A percentile compares a stretch with the other conserved stretches of the same genome.
Evolutionary conservation across 1,140 invertebrate species (phyloP).

Genomic region (Eurosta solidaginis): DNA sequence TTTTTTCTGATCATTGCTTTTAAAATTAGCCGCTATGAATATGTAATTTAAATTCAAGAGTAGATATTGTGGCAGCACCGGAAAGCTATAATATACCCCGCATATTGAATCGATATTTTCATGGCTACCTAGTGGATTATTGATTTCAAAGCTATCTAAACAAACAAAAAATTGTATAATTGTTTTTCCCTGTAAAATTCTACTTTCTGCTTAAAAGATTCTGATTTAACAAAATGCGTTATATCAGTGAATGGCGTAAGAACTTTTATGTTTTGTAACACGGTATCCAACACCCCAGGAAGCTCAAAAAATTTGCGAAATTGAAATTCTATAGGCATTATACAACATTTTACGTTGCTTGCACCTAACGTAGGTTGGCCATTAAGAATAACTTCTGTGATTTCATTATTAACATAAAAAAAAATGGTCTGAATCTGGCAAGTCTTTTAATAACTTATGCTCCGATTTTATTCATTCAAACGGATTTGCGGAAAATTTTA

Average conservation of each 20-base stretch:
- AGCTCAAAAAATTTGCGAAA: slow-evolving; percentile 7
- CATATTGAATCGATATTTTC: neutral
- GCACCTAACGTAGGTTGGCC: neutral
- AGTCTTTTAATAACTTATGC: no score
- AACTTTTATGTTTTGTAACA: neutral
- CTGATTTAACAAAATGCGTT: neutral
- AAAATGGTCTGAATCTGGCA: neutral
- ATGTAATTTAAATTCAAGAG: neutral
- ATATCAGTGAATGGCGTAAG: neutral
- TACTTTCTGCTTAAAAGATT: neutral
- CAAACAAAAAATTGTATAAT: neutral
- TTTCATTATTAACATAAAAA: neutral
- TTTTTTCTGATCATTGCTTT: neutral
- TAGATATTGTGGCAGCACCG: neutral
- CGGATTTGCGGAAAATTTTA: no score
- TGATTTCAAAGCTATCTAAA: neutral
- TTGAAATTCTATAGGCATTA: no score
- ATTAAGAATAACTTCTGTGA: neutral
- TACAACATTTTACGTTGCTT: neutral
- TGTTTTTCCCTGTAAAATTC: neutral
- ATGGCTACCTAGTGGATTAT: slow-evolving; percentile 1
- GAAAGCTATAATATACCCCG: slow-evolving; percentile 26
- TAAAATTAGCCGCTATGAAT: neutral
- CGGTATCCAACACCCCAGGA: neutral
- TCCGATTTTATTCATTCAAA: no score